Percentiles rank a stretch among this genome's conserved stretches.
Conservation (phyloP, 1,140 invertebrate genomes). For the Zaprionus ghesquierei region DNA sequence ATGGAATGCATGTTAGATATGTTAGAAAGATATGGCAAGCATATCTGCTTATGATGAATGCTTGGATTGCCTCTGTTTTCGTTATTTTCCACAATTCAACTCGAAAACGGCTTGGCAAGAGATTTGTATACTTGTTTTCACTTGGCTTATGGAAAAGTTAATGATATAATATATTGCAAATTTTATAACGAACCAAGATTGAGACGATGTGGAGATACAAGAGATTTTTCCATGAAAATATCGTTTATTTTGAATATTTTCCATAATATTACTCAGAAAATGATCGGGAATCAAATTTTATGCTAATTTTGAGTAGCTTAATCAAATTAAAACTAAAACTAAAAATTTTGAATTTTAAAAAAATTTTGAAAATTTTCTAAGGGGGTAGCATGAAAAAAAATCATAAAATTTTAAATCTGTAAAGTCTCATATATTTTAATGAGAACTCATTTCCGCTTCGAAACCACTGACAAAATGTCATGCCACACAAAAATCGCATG, state of each 20-base stretch:
- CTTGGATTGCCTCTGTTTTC: not conserved
- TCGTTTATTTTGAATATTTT: too few species aligned
- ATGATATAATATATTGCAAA: too few species aligned
- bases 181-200: too few species aligned
- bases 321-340: not conserved
- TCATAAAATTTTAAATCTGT: not conserved
- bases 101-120: not conserved
- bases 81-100: not conserved
- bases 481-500: not conserved
- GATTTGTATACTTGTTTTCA: too few species aligned
- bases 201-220: too few species aligned
- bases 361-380: not conserved
- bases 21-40: not conserved
- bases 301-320: not conserved
- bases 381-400: not conserved
- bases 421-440: not conserved
- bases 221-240: too few species aligned
- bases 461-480: not conserved
- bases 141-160: too few species aligned
- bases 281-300: too few species aligned
- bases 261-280: too few species aligned
- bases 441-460: not conserved
- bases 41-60: not conserved
- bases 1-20: not conserved
- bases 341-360: not conserved